phyloP scores from a whole-genome alignment of 2,888 invertebrate genomes.

The Folsomia manolachei region DNA sequence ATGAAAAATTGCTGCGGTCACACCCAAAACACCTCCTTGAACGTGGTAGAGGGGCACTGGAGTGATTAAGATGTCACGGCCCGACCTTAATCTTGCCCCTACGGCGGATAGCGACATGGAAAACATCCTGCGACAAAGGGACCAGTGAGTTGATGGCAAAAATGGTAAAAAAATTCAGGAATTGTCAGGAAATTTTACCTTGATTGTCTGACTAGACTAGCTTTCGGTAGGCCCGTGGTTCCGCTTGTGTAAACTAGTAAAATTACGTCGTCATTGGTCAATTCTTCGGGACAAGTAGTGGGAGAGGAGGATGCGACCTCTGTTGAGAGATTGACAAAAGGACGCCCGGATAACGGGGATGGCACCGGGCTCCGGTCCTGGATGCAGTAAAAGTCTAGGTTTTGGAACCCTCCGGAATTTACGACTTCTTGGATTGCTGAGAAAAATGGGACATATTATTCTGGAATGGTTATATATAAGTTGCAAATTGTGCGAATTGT shows the following conservation, averaged over 20 bases:
- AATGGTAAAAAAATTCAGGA: neutral
- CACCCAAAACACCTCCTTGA: constrained; percentile 67
- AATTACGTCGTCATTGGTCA: constrained; percentile 62
- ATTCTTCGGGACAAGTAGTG: neutral
- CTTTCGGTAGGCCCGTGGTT: constrained; percentile 67
- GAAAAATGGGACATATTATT: too few relatives aligned
- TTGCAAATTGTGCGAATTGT: neutral
- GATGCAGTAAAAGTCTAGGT: constrained; percentile 17
- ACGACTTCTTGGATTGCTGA: constrained; percentile 32
- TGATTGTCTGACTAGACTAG: neutral
- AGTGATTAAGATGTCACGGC: constrained; percentile 78
- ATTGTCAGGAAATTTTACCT: neutral
- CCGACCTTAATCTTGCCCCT: constrained; percentile 63
- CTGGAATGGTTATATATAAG: neutral
- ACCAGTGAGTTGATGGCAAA: too few relatives aligned
- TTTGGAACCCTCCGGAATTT: constrained; percentile 21
- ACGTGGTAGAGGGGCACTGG: constrained; percentile 94
- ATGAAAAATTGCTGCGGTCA: constrained; percentile 55
- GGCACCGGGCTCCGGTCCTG: neutral
- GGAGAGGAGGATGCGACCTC: neutral
- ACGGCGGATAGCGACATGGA: constrained; percentile 25
- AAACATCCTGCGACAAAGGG: constrained; percentile 11
- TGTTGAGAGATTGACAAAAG: neutral
- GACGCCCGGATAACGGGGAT: neutral
- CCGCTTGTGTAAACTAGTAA: constrained; percentile 98